A percentile compares a stretch with the other conserved stretches of the same genome.
Conservation (phyloP, 2,797 vertebrate genomes). For the Premnoplex brunnescens region DNA sequence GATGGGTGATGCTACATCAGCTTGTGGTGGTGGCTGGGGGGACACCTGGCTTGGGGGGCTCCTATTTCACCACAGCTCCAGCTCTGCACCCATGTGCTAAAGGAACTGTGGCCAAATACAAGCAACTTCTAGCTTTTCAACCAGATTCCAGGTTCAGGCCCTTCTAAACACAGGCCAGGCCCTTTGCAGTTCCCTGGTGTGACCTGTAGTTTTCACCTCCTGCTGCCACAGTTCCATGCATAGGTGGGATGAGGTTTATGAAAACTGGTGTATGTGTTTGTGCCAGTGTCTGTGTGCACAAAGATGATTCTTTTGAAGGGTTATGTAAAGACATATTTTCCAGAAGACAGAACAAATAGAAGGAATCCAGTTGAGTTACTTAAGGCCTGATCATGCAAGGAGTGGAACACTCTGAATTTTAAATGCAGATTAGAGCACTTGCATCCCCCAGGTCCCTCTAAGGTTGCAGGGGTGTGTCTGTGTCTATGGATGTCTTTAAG, state of each 20-base stretch:
- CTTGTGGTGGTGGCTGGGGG: neutral
- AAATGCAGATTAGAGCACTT: neutral
- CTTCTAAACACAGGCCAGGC: neutral
- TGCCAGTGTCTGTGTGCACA: fast-evolving
- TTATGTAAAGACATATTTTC: neutral
- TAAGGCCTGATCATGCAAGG: neutral
- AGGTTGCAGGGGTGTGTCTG: neutral
- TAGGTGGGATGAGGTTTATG: neutral
- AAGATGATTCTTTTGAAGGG: neutral
- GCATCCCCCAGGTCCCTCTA: neutral
- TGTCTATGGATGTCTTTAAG: neutral
- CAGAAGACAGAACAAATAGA: neutral
- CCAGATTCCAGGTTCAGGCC: neutral
- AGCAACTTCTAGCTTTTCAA: neutral
- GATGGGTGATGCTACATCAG: neutral
- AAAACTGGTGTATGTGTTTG: neutral
- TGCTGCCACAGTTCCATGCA: neutral
- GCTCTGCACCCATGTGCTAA: fast-evolving
- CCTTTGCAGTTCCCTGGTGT: neutral
- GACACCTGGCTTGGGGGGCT: neutral
- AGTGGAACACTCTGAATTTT: neutral
- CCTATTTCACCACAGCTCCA: neutral
- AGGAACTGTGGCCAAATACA: neutral
- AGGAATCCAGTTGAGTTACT: neutral
- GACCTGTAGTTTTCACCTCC: neutral